Conservation (phyloP, 2,797 vertebrate species). For the Macropodus opercularis region DNA sequence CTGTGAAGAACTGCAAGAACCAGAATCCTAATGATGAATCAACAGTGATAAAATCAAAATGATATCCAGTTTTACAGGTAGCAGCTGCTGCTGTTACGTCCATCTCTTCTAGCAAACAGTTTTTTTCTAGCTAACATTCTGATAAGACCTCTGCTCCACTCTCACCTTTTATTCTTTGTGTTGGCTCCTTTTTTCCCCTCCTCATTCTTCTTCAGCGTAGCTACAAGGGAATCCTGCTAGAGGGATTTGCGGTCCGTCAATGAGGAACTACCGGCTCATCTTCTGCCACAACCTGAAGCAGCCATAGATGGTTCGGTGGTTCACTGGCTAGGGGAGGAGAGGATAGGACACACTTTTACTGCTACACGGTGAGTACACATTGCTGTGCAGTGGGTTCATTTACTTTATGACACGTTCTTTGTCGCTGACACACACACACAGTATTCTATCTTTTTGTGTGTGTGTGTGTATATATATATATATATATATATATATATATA, state of each 20-base stretch:
- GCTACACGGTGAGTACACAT: constrained; percentile 88
- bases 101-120: not conserved
- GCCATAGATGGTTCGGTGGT: constrained; percentile 95
- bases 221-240: constrained; percentile 90
- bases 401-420: not conserved
- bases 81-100: not conserved
- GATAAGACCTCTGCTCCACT: too few species aligned
- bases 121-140: not conserved
- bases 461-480: too few species aligned
- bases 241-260: constrained; percentile 98
- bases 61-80: not conserved
- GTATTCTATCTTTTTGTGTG: too few species aligned
- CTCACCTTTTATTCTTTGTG: not conserved
- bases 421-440: not conserved
- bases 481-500: too few species aligned
- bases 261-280: constrained; percentile 99
- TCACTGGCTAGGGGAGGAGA: constrained; percentile 93
- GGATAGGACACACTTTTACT: constrained; percentile 85
- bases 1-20: not conserved
- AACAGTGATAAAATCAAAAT: not conserved
- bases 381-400: not conserved
- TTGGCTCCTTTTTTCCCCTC: not conserved
- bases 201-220: constrained; percentile 79
- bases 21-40: not conserved
- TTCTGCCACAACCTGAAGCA: constrained; percentile 99